Conservation (phyloP, 1,140 invertebrate genomes). For the Rhagoletis zephyria region DNA sequence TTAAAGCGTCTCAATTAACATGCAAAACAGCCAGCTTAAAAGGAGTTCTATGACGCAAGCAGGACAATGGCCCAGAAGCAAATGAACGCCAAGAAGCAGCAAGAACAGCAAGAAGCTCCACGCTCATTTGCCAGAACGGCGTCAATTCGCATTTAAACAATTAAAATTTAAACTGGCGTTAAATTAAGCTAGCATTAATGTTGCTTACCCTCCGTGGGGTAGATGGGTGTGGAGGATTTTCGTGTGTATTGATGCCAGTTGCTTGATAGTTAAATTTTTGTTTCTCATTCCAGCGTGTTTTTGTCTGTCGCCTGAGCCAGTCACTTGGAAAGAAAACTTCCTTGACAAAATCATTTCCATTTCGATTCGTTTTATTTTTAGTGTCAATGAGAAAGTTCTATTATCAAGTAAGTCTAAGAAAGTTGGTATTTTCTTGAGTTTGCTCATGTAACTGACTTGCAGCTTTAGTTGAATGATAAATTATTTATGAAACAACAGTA, state of each 20-base stretch:
- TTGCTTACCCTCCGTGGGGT: neutral
- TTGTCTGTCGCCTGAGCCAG: neutral
- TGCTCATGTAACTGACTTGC: neutral
- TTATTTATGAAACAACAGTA: constrained; percentile 45
- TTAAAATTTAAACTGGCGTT: constrained; percentile 73
- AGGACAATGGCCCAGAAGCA: neutral
- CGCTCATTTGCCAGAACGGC: neutral
- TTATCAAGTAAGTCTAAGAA: neutral
- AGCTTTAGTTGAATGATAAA: constrained; percentile 17
- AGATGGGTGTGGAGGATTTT: neutral
- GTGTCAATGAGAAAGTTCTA: neutral
- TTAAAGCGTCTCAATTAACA: constrained; percentile 49
- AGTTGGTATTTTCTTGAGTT: neutral
- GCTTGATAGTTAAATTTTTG: neutral
- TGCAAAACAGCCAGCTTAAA: constrained; percentile 1
- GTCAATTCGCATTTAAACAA: constrained; percentile 70
- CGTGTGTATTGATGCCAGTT: neutral
- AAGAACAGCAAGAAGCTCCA: neutral
- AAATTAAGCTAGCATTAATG: constrained; percentile 72
- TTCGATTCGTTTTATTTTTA: constrained; percentile 12
- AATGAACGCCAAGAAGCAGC: neutral
- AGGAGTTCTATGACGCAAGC: constrained; percentile 4
- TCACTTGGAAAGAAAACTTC: constrained; percentile 25
- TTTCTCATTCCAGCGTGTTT: neutral
- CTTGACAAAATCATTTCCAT: constrained; percentile 23